phyloP scores from a whole-genome alignment of 2,113 vertebrate genomes.

The Peromyscus maniculatus region DNA sequence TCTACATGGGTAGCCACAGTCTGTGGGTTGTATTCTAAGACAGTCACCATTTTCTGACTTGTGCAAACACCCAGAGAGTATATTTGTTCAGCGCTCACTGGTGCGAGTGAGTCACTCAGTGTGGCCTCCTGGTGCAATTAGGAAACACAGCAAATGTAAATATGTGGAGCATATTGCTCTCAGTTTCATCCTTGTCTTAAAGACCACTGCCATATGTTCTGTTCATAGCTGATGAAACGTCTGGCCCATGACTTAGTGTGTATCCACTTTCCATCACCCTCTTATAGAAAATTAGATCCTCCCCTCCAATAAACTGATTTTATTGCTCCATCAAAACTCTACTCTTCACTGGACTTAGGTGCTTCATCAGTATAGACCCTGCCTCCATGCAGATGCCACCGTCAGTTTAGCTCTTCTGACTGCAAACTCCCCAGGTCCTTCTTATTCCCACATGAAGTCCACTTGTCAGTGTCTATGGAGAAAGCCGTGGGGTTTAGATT shows the following conservation, averaged over 20 bases:
- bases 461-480: not conserved
- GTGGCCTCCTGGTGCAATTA: not conserved
- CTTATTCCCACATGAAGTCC: not conserved
- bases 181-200: not conserved
- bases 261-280: too few relatives aligned
- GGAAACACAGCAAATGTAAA: not conserved
- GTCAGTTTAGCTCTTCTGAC: not conserved
- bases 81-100: not conserved
- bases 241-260: not conserved
- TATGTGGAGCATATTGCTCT: not conserved
- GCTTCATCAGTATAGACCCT: not conserved
- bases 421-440: not conserved
- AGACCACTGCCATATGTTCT: too few relatives aligned
- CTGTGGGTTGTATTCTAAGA: not conserved
- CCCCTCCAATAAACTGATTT: not conserved
- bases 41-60: not conserved
- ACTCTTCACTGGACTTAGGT: not conserved
- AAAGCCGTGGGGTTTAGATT: not conserved
- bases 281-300: not conserved
- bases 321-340: not conserved
- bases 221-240: not conserved
- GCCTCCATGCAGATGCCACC: too few relatives aligned
- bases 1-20: not conserved
- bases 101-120: not conserved
- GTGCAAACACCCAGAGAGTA: not conserved